Base-by-base conservation (phyloP, 2,888 invertebrate genomes). In the Peribatodes rhomboidaria region DNA sequence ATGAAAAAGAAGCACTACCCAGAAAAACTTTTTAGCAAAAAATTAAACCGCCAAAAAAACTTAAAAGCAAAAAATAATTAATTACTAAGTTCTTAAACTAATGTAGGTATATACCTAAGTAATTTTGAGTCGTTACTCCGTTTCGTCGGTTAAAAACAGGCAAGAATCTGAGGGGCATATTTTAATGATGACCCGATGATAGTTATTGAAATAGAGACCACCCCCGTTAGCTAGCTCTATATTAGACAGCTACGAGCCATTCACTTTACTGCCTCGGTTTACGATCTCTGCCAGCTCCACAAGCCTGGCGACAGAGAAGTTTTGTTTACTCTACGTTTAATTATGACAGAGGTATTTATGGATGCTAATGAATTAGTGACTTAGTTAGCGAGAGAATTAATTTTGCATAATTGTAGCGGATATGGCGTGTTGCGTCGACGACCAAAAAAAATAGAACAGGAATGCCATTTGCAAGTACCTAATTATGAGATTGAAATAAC, bases 251-350 rank as follows among this genome's bases (percentile, higher is more conserved):
- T 44, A 55, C 41, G 47, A 56, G 37, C 55, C 61, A 50, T 50
- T 59, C 49, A 66, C 11, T 62, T 66, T 55, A 66, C 41, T 52
- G 33, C 41, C 61, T 2, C 33, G 27, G 54, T 59, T 67, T 59
- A 67, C 41, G 62, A 59, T 27, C 50, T 42, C 20, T 42, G 13
- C 20, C 35, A 49, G 44, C 39, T 33, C 20, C 18, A 65, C 47
- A 61, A 55, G 50, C 35, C 42, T 31, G 59, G 49, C 35, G 55
- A 64, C 64, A 49, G 57, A n/a, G 16, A n/a, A 41, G 54, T 54
- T 53, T 44, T 31, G 41, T 54, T 27, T 13, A 16, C 20, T 22
- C 18, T 10, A n/a, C 6, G 13, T 53, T 22, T n/a, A n/a, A n/a
- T n/a, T 39, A 56, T 14, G 18, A 16, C 33, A 7, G 31, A 7